Percentiles rank a stretch among this genome's conserved stretches.
These are phyloP conservation scores for Ariolimax columbianus DNA, from an alignment of 2,888 invertebrate genomes.

Conservation along the genomic window DNA sequence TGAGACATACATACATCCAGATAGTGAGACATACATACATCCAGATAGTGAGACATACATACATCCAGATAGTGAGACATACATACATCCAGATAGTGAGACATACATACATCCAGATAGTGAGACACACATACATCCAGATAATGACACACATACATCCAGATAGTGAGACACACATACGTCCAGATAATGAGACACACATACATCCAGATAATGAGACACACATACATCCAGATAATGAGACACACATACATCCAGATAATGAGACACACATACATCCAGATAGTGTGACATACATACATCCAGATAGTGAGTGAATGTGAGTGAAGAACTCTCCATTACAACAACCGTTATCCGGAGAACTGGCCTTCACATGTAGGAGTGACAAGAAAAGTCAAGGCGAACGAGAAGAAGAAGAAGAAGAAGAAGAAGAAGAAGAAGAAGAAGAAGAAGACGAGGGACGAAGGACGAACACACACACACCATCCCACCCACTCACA, in stretches of 20 bases:
- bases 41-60: neutral
- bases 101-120: conserved; percentile 17
- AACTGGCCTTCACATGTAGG: too few species aligned
- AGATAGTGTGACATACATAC: too few species aligned
- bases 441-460: too few species aligned
- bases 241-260: neutral
- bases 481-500: too few species aligned
- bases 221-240: neutral
- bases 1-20: neutral
- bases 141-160: neutral
- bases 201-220: neutral
- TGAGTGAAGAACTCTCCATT: too few species aligned
- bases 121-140: neutral
- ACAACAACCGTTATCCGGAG: too few species aligned
- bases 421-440: too few species aligned
- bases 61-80: neutral
- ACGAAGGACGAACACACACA: too few species aligned
- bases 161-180: neutral
- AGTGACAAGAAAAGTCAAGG: too few species aligned
- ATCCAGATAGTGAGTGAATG: too few species aligned
- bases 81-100: neutral
- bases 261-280: neutral
- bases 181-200: neutral
- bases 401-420: too few species aligned
- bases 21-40: neutral